A percentile compares a stretch with the other conserved stretches of the same genome.
Evolutionary conservation across 2,888 invertebrate species (phyloP).

Genomic region (Falcaria lacertinaria): DNA sequence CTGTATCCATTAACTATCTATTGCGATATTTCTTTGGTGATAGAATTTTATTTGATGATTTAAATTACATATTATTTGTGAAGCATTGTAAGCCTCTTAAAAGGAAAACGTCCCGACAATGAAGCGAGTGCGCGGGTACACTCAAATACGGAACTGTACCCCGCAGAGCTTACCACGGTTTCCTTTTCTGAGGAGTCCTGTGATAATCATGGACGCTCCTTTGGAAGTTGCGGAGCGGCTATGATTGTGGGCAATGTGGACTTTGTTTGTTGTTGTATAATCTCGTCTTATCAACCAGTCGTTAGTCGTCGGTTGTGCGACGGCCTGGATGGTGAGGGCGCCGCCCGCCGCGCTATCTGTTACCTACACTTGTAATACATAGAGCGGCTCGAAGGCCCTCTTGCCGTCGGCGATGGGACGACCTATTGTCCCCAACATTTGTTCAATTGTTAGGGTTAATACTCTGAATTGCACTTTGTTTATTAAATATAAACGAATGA

Average conservation of each 20-base stretch:
- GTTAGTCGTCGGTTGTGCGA: slow-evolving; percentile 59
- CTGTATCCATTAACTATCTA: slow-evolving; percentile 14
- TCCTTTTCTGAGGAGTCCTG: slow-evolving; percentile 50
- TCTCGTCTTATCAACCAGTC: slow-evolving; percentile 51
- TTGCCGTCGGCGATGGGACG: slow-evolving; percentile 53
- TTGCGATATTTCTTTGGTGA: not conserved
- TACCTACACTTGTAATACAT: slow-evolving; percentile 32
- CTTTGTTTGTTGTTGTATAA: slow-evolving; percentile 57
- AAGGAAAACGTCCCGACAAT: slow-evolving; percentile 55
- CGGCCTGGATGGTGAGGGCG: slow-evolving; percentile 51
- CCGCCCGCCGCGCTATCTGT: slow-evolving; percentile 25
- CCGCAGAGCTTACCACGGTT: slow-evolving; percentile 62
- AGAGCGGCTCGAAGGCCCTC: slow-evolving; percentile 43
- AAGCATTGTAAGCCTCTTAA: slow-evolving; percentile 63
- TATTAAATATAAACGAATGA: slow-evolving; percentile 81
- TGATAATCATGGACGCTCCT: slow-evolving; percentile 58
- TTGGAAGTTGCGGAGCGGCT: slow-evolving; percentile 74
- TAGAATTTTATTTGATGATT: not conserved
- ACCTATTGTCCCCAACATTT: slow-evolving; percentile 63
- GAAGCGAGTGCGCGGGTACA: slow-evolving; percentile 65
- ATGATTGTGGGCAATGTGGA: slow-evolving; percentile 51
- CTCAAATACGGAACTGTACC: slow-evolving; percentile 51
- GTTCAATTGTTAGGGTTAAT: slow-evolving; percentile 78
- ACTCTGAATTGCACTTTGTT: slow-evolving; percentile 80
- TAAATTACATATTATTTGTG: slow-evolving; percentile 31